Percentiles rank a stretch among this genome's conserved stretches.
These are phyloP conservation scores for Hydriomena furcata DNA, from an alignment of 2,888 invertebrate species.

Conservation along the genomic window DNA sequence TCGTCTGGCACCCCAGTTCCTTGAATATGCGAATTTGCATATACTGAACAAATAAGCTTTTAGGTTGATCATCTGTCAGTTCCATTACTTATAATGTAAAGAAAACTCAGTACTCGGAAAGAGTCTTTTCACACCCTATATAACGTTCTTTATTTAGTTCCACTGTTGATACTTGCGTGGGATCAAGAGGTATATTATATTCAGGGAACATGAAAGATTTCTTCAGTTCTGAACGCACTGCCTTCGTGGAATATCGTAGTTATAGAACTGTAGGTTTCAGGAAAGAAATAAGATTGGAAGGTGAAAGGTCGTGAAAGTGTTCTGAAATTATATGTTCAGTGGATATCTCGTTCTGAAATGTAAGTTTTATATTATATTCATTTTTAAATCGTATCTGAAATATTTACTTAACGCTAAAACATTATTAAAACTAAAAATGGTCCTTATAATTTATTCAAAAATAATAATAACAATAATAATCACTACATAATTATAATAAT, in stretches of 20 bases:
- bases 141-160: constrained; percentile 10
- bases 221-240: constrained; percentile 10
- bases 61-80: too few species aligned
- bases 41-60: too few species aligned
- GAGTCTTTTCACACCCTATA: not conserved
- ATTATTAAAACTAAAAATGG: too few species aligned
- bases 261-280: not conserved
- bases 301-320: not conserved
- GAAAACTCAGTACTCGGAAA: not conserved
- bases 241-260: constrained; percentile 1
- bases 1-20: too few species aligned
- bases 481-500: too few species aligned
- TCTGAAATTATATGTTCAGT: too few species aligned
- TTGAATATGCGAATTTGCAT: too few species aligned
- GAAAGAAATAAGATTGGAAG: not conserved
- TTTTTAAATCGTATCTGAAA: too few species aligned
- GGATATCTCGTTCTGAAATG: constrained; percentile 2
- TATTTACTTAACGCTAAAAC: too few species aligned
- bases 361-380: constrained; percentile 3
- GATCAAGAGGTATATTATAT: constrained; percentile 21
- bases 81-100: too few species aligned
- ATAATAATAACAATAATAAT: too few species aligned
- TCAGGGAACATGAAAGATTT: constrained; percentile 10
- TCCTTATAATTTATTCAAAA: too few species aligned
- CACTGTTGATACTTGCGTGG: constrained; percentile 23